phyloP scores from a whole-genome alignment of 2,797 vertebrate species.

The Intellagama lesueurii region DNA sequence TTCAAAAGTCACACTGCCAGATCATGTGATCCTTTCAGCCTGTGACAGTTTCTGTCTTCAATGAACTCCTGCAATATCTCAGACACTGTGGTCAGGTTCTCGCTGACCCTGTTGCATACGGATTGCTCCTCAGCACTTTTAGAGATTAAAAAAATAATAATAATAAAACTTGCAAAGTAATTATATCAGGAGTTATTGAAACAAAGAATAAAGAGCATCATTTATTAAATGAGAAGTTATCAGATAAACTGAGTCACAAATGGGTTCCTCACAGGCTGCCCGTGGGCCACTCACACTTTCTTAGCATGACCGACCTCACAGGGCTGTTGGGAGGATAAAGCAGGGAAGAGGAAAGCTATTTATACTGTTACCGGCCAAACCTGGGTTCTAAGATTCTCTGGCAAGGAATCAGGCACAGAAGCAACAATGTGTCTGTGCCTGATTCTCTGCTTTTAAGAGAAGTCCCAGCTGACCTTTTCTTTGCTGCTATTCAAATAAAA shows the following conservation, averaged over 20 bases:
- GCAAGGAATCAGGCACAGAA: no score
- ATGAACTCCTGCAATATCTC: background rate
- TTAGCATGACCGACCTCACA: no score
- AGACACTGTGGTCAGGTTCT: background rate
- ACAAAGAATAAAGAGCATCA: background rate
- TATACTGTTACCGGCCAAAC: no score
- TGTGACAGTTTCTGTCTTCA: background rate
- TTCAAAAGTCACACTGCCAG: background rate
- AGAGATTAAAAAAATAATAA: background rate
- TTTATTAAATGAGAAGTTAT: background rate
- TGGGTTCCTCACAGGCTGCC: no score
- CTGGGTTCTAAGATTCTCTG: no score
- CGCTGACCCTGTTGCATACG: background rate
- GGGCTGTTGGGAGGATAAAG: no score
- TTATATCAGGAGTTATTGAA: background rate
- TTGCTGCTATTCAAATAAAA: no score
- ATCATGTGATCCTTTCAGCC: background rate
- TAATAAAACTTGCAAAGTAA: background rate
- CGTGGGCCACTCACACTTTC: no score
- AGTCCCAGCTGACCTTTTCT: no score
- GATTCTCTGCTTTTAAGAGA: no score
- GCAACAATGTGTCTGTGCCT: no score
- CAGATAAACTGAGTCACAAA: background rate
- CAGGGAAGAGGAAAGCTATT: no score
- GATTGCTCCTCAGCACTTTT: background rate